Conservation (phyloP, 2,888 invertebrate species). For the Trichopoda pennipes region DNA sequence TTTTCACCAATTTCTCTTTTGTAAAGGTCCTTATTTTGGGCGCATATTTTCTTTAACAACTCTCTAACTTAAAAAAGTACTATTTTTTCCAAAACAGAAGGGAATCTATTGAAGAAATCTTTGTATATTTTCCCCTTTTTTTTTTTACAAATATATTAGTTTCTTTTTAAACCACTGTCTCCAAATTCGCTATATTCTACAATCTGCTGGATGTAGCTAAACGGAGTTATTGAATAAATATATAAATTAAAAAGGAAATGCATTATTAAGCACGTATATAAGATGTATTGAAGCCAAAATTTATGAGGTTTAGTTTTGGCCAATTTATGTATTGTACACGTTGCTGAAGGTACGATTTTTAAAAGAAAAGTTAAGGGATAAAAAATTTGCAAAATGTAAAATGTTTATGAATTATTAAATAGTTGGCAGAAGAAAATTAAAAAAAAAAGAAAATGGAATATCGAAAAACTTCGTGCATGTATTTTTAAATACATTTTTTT, state of each 20-base stretch:
- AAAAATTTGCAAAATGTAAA: conserved; percentile 9
- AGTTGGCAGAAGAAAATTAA: conserved; percentile 49
- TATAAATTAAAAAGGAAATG: conserved; percentile 49
- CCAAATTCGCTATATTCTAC: background rate
- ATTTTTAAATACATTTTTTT: background rate
- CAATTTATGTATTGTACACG: conserved; percentile 54
- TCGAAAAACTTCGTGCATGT: background rate
- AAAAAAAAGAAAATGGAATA: conserved; percentile 1
- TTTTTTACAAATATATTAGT: background rate
- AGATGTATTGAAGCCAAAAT: conserved; percentile 40
- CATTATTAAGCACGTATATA: conserved; percentile 63
- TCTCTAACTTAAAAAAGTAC: no score
- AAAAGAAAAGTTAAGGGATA: background rate
- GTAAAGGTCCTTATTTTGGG: no score
- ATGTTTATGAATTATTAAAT: conserved; percentile 60
- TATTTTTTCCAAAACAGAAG: no score
- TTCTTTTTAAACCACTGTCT: conserved; percentile 16
- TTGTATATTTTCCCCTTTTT: background rate
- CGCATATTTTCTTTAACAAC: no score
- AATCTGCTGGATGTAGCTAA: conserved; percentile 14
- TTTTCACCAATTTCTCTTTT: no score
- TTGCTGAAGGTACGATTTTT: background rate
- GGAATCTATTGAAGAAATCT: no score
- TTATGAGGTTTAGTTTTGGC: conserved; percentile 59
- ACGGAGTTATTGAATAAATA: conserved; percentile 56